phyloP scores from a whole-genome alignment of 2,797 vertebrate genomes.

The Oophaga sylvatica region DNA sequence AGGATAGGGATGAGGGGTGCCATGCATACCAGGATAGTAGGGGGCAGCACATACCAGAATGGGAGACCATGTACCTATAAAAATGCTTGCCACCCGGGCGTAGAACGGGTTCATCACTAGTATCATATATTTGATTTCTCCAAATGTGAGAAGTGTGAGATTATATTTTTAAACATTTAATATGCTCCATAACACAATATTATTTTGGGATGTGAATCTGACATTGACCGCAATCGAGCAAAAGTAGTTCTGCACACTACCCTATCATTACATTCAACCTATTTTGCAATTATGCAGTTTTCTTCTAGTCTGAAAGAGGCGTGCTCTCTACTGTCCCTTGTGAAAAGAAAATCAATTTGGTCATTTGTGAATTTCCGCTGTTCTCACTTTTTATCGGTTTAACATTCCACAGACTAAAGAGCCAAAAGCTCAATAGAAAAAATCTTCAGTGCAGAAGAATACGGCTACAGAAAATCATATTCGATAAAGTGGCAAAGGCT shows the following conservation, averaged over 20 bases:
- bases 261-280: constrained; percentile 50
- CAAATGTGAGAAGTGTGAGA: no score
- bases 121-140: no score
- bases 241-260: constrained; percentile 33
- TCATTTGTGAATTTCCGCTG: constrained; percentile 50
- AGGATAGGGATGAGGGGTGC: no score
- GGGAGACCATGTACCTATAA: no score
- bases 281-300: constrained; percentile 55
- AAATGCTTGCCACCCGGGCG: no score
- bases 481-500: constrained; percentile 38
- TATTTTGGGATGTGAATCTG: constrained; percentile 22
- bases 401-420: constrained; percentile 52
- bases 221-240: constrained; percentile 22
- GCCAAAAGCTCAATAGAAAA: constrained; percentile 43
- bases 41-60: no score
- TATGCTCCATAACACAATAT: not conserved
- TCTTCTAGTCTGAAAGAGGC: constrained; percentile 24
- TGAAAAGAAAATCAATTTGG: constrained; percentile 59
- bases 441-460: constrained; percentile 37
- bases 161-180: not conserved
- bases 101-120: no score
- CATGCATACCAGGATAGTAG: no score
- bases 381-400: constrained; percentile 51
- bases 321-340: constrained; percentile 9
- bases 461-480: constrained; percentile 27